Evolutionary conservation across 2,888 invertebrate genomes (phyloP), one percentile per base, ranked within the genome.

Genomic region (Aromia moschata): DNA sequence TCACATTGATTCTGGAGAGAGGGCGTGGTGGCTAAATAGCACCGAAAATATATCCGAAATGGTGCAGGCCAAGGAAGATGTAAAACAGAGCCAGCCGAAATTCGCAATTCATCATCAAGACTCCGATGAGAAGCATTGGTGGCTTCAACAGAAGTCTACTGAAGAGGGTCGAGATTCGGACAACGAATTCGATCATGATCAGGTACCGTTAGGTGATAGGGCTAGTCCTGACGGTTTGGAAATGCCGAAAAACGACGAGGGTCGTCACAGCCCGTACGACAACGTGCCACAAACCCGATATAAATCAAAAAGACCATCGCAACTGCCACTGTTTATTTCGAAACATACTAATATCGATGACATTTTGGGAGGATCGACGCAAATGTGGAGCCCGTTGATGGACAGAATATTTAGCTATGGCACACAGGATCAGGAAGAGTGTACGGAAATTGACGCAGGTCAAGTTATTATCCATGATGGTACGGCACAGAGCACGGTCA

Each of bases 331-430:
- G 53, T 96, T 93, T 78, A 93, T 94, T 67, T 93, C 94, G 9
- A 86, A 88, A 56, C 92, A 92, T 79, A 90, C 89, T 37, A 92
- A 94, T 79, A 94, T 96, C 69, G 95, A 95, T 77, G 96, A 96
- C 75, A 87, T 96, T 76, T 83, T 96, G 60, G 95, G 94, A 43
- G 83, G 83, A 51, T 78, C 82, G 38, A 81, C 82, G 57, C 82
- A 83, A 16, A 77, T 88, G 61, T 85, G 88, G 70, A 89, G 88
- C 76, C 89, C 89, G 9, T 83, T 89, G 62, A 86, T 87, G 83
- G 84, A 85, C 71, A 83, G 84, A 25, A 82, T 85, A 65, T 79
- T 85, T 63, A 72, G 70, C 45, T 79, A 77, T 61, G 73, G 70
- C 7, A 56, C 61, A 12, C 59, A 56, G 31, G 53, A 56, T 18